Evolutionary conservation across 2,888 invertebrate species (phyloP), one percentile per base, ranked within the genome.

Genomic region (Ditula angustiorana): DNA sequence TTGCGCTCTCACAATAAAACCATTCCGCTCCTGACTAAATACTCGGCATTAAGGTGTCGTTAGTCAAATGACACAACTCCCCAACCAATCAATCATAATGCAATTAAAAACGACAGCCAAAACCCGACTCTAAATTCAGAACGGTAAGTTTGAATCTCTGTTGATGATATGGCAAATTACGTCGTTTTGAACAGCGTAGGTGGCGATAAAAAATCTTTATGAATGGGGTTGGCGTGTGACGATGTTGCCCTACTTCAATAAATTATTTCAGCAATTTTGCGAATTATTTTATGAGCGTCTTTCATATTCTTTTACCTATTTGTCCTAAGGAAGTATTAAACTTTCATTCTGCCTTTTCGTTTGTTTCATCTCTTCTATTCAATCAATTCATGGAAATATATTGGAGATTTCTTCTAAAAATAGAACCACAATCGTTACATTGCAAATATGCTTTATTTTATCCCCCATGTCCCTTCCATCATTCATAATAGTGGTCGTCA

Each of bases 401-500:
- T 53, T 33, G n/a, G 33, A 52, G 23, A 26, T 33, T 41, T 52
- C n/a, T 8, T 33, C 26, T 33, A 30, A 41, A 63, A 50, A 63
- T 35, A 44, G 52, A 37, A 52, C 58, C 46, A 47, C 58, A 58
- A 59, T 46, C 59, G 65, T 77, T 74, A 77, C 67, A 41, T 66
- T 68, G 80, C 83, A 79, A 83, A 85, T 64, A 81, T 78, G 78
- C 78, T 80, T 79, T 80, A 82, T 76, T 74, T 71, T 73, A 75
- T 74, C 74, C 82, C 82, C 79, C 77, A 75, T 80, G 79, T 71
- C 74, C 85, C 85, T 81, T 81, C 78, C 86, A 86, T 88, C 89
- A 87, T 89, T 91, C 89, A 91, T 88, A 92, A 92, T 90, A 90
- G 89, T 87, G 83, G 84, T 83, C 88, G 83, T 86, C 88, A 83